A percentile compares a stretch with the other conserved stretches of the same genome.
phyloP scores from a whole-genome alignment of 2,797 vertebrate genomes.

The Brachyalestes nurse region DNA sequence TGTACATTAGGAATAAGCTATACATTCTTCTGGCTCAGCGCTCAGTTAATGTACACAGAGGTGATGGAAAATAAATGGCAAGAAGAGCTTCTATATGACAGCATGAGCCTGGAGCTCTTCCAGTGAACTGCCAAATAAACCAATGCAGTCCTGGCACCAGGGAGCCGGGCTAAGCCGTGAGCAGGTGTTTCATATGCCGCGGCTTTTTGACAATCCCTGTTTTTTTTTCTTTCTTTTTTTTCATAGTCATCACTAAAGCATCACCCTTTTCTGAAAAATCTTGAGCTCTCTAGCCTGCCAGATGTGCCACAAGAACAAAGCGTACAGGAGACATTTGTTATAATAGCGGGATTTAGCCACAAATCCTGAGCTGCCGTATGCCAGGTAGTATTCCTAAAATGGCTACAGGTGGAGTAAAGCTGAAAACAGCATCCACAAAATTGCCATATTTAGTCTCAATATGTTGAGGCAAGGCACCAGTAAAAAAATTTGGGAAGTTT shows the following conservation, averaged over 20 bases:
- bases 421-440: background rate
- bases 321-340: constrained; percentile 40
- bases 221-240: constrained; percentile 18
- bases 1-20: constrained; percentile 6
- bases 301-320: constrained; percentile 33
- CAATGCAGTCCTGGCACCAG: constrained; percentile 3
- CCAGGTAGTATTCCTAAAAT: constrained; percentile 10
- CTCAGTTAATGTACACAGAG: background rate
- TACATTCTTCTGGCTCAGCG: constrained; percentile 6
- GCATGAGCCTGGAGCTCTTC: constrained; percentile 41
- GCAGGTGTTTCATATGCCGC: constrained; percentile 56
- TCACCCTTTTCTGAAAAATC: constrained; percentile 20
- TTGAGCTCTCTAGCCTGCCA: constrained; percentile 37
- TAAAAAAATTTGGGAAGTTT: background rate
- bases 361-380: constrained; percentile 23
- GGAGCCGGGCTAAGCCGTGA: constrained; percentile 42
- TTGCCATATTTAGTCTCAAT: background rate
- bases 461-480: background rate
- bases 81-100: constrained; percentile 40
- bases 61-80: constrained; percentile 27
- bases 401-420: constrained; percentile 6
- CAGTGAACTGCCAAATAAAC: constrained; percentile 46
- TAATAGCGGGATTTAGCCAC: constrained; percentile 45
- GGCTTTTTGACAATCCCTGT: constrained; percentile 37
- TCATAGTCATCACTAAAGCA: constrained; percentile 33